A percentile compares a stretch with the other conserved stretches of the same genome.
These are phyloP conservation scores for Heliornis fulica DNA, from an alignment of 2,113 vertebrate species.

Conservation along the genomic window DNA sequence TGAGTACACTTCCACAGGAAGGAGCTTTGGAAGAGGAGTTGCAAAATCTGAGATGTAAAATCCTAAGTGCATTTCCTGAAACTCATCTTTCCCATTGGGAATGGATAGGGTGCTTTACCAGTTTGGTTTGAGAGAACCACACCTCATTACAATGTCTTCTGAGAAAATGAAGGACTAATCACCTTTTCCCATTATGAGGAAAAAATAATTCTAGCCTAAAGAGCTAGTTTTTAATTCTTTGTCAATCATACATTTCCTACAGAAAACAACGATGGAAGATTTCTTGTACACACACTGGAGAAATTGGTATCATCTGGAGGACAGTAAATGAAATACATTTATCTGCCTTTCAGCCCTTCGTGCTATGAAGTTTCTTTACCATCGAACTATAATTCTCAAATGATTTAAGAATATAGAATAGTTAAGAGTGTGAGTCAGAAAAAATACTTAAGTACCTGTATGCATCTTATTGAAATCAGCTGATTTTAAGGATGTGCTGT, in stretches of 20 bases:
- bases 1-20: neutral
- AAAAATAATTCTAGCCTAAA: conserved; percentile 27
- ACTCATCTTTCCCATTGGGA: neutral
- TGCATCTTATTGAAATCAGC: neutral
- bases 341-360: neutral
- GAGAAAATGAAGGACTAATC: neutral
- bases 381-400: neutral
- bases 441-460: neutral
- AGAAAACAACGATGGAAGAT: neutral
- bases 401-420: neutral
- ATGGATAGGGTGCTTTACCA: neutral
- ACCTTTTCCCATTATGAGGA: neutral
- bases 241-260: conserved; percentile 3
- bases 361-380: neutral
- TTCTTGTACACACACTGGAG: neutral
- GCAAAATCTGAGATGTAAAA: neutral
- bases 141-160: neutral
- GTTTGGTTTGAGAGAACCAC: neutral
- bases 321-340: conserved; percentile 13
- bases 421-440: neutral
- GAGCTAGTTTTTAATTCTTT: conserved; percentile 17
- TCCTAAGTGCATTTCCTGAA: neutral
- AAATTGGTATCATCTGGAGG: conserved; percentile 14
- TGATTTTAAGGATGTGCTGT: neutral
- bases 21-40: neutral